Evolutionary conservation across 2,113 vertebrate species (phyloP), one percentile per base, ranked within the genome.

Genomic region (Pterocles gutturalis): DNA sequence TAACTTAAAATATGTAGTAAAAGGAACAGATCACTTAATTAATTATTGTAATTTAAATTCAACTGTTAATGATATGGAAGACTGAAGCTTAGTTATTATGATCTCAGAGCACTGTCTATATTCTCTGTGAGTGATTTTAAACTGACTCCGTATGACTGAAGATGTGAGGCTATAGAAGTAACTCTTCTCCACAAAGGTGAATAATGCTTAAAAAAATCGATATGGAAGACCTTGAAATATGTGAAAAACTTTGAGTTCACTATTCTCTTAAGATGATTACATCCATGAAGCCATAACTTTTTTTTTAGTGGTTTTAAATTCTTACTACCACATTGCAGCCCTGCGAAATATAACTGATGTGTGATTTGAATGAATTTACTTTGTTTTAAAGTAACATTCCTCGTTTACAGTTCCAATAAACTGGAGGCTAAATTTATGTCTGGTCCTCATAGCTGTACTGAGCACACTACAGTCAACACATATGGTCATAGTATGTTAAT

Each of bases 151-250:
- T 73, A 7, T 38, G 25, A 34, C 28, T 66, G 16, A 83, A 88
- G 29, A 43, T 48, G 18, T 10, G 34, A 55, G 16, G 10, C 8
- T 70, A 11, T 78, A 43, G 60, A 82, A 73, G 21, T 73, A 67
- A 69, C 5, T 67, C 5, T 17, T 80, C 11, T n/a, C 16, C 34
- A 28, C 5, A n/a, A 60, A 77, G 17, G 51, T 83, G 28, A 33
- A 28, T 53, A 43, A 20, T 36, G 3, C 54, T 62, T 45, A 1
- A 34, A 73, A 65, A 64, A 49, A 17, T 20, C 1, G 1, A 0
- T 67, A 16, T 51, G 12, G 43, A 14, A 58, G 22, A 41, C 10
- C 5, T 53, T 38, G n/a, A 83, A 83, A 51, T 76, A 31, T 5
- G 3, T 41, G 11, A 60, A 76, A 87, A 82, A 7, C 12, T 38